A percentile compares a stretch with the other conserved stretches of the same genome.
Evolutionary conservation across 1,140 invertebrate species (phyloP).

Genomic region (Brachionus angularis): DNA sequence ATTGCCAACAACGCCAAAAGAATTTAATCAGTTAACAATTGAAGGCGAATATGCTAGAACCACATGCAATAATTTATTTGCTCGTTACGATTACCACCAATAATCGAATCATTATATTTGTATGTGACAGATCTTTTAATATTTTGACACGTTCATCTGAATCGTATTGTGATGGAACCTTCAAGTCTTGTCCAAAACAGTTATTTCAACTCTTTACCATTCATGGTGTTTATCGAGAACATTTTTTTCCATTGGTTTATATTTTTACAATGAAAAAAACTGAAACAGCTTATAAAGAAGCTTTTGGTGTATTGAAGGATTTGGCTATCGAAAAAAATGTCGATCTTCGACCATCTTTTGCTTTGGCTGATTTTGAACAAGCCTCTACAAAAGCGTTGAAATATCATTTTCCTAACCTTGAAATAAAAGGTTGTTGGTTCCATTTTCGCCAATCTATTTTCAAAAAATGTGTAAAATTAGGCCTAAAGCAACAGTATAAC

Average conservation of each 20-base stretch:
- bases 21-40: too few species aligned
- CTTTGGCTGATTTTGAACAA: not conserved
- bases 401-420: not conserved
- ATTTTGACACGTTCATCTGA: not conserved
- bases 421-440: constrained; percentile 5
- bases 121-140: too few species aligned
- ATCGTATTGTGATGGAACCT: not conserved
- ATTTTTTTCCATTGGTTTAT: not conserved
- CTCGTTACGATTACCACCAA: too few species aligned
- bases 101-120: too few species aligned
- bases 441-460: not conserved
- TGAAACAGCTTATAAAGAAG: not conserved
- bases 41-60: too few species aligned
- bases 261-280: constrained; percentile 9
- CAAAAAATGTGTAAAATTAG: not conserved
- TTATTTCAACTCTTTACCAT: constrained; percentile 8
- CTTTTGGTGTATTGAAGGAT: not conserved
- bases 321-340: not conserved
- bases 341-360: not conserved
- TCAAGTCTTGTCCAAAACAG: constrained; percentile 7
- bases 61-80: too few species aligned
- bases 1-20: too few species aligned
- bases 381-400: not conserved
- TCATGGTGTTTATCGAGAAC: not conserved
- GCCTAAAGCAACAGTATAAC: constrained; percentile 1